Conservation (phyloP, 35 echinoderm and acorn worm species). For the Apostichopus japonicus region DNA sequence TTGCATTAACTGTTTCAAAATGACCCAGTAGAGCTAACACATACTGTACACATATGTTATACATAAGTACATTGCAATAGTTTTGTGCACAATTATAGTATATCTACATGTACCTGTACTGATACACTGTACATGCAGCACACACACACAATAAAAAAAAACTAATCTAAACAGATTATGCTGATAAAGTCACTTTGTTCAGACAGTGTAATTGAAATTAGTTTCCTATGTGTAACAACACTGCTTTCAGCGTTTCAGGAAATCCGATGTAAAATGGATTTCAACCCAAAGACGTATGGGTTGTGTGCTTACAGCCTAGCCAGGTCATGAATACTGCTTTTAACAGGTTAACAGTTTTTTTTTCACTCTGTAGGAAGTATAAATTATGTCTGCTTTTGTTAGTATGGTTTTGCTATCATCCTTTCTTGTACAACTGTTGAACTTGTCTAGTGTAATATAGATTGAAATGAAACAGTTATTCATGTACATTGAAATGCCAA, state of each 20-base stretch:
- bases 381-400: slow-evolving; percentile 49
- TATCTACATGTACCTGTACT: not conserved
- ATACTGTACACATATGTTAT: no score
- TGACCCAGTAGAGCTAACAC: no score
- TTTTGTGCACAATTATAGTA: no score
- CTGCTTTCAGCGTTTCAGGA: slow-evolving; percentile 27
- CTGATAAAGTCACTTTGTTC: not conserved
- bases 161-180: slow-evolving; percentile 5
- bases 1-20: no score
- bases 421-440: not conserved
- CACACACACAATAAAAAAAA: not conserved
- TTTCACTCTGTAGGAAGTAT: not conserved
- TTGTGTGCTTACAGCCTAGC: slow-evolving; percentile 10
- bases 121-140: not conserved
- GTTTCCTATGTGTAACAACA: slow-evolving; percentile 10
- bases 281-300: not conserved
- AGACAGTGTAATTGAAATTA: slow-evolving; percentile 7
- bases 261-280: slow-evolving; percentile 44
- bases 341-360: slow-evolving; percentile 31
- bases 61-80: no score
- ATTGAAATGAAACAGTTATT: not conserved
- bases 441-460: not conserved
- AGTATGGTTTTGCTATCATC: slow-evolving; percentile 32
- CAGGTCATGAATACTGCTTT: slow-evolving; percentile 43
- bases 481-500: not conserved